Conservation (phyloP, 2,888 invertebrate species). For the Malthinus flaveolus region DNA sequence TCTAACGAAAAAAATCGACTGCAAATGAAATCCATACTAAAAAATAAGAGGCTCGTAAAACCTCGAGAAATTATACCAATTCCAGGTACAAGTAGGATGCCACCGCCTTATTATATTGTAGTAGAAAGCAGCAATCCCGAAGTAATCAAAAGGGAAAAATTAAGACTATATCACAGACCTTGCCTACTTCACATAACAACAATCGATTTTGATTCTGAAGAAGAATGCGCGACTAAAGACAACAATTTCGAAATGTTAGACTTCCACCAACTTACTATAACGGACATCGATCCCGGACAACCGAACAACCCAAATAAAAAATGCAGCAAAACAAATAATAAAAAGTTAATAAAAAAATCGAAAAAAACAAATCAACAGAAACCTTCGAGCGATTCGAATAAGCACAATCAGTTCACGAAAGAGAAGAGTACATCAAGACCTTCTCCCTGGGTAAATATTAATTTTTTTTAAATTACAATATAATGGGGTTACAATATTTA, state of each 20-base stretch:
- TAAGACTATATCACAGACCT: slow-evolving; percentile 14
- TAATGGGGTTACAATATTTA: too few relatives aligned
- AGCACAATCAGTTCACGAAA: too few relatives aligned
- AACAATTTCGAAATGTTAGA: too few relatives aligned
- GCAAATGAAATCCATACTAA: slow-evolving; percentile 39
- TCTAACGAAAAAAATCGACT: not conserved
- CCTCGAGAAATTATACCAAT: slow-evolving; percentile 39
- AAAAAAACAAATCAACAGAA: too few relatives aligned
- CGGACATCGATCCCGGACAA: not conserved
- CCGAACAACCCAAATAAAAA: slow-evolving; percentile 28
- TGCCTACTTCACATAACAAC: slow-evolving; percentile 24
- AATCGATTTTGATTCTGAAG: slow-evolving; percentile 30
- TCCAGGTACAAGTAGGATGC: slow-evolving; percentile 44
- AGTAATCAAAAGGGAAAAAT: slow-evolving; percentile 31
- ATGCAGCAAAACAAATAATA: not conserved
- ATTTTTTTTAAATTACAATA: too few relatives aligned
- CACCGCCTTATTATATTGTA: slow-evolving; percentile 38
- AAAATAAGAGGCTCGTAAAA: slow-evolving; percentile 28
- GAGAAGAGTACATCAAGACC: too few relatives aligned
- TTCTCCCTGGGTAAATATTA: too few relatives aligned
- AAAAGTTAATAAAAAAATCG: too few relatives aligned
- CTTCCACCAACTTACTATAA: too few relatives aligned
- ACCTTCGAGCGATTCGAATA: too few relatives aligned
- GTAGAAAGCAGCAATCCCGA: slow-evolving; percentile 33
- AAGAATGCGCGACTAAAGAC: slow-evolving; percentile 16